Evolutionary conservation across 2,888 invertebrate genomes (phyloP), one percentile per base, ranked within the genome.

Genomic region (Hyposoter dolosus): DNA sequence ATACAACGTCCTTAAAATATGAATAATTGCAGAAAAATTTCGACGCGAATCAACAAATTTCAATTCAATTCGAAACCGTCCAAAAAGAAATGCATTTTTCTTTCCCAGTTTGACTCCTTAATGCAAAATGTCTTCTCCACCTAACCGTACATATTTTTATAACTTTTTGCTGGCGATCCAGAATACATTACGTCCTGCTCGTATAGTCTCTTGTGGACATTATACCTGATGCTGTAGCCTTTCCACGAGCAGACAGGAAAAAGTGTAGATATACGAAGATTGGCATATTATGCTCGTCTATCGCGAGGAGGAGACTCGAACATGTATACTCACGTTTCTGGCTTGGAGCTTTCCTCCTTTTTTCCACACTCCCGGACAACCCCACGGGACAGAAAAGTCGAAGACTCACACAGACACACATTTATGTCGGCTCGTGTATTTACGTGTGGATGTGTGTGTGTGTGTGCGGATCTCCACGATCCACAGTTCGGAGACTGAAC

Each of bases 201-300:
- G 7, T 0, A 32, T 2, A 47, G 50, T 19, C 69, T 78, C 69
- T 69, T 75, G 50, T 71, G 71, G 45, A 60, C 47, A 45, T 56
- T 79, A 35, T 71, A 71, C n/a, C 45, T 28, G 28, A n/a, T 3
- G 28, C 28, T 47, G 63, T 23, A 74, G 65, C 63, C 76, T 85
- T 80, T 56, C 4, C 40, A 40, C 9, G 40, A 40, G 40, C 9
- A 10, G 9, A 7, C 9, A 15, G n/a, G 65, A 40, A 23, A 56
- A 53, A 40, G 81, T 79, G 71, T 40, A 40, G 40, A 40, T 40
- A 40, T 79, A 82, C 80, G 87, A 86, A 89, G 89, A 90, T 91
- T 90, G 90, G 89, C 89, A 88, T 89, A 72, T 80, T 45, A 72
- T 40, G 88, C 89, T 88, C 88, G 90, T 76, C 80, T 82, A 84